Percentiles rank a stretch among this genome's conserved stretches.
Conservation (phyloP, 2,888 invertebrate species). For the Sinelater perroti region DNA sequence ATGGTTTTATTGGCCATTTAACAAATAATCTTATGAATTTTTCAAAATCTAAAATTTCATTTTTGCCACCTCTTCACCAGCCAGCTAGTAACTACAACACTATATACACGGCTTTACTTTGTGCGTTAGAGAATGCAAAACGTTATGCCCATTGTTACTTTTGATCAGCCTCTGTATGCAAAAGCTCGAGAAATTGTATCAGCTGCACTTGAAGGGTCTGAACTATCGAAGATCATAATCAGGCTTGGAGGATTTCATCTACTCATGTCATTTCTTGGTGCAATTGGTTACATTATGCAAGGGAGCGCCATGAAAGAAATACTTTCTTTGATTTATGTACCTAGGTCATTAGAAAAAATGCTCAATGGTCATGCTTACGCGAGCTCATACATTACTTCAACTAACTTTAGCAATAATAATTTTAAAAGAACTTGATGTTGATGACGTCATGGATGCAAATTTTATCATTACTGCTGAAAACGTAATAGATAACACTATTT, state of each 20-base stretch:
- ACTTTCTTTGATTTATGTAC: slow-evolving; percentile 40
- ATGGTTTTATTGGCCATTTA: slow-evolving; percentile 43
- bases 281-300: slow-evolving; percentile 55
- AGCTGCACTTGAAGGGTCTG: slow-evolving; percentile 40
- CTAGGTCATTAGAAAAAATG: slow-evolving; percentile 46
- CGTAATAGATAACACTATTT: too few relatives aligned
- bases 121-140: slow-evolving; percentile 13
- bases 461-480: too few relatives aligned
- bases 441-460: too few relatives aligned
- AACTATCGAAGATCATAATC: slow-evolving; percentile 49
- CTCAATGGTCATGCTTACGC: too few relatives aligned
- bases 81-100: slow-evolving; percentile 31
- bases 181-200: slow-evolving; percentile 48
- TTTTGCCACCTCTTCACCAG: slow-evolving; percentile 35
- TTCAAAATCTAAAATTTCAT: slow-evolving; percentile 11
- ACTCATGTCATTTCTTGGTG: slow-evolving; percentile 55
- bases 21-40: slow-evolving; percentile 18
- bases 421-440: too few relatives aligned
- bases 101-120: slow-evolving; percentile 1
- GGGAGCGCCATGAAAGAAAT: slow-evolving; percentile 55
- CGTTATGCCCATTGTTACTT: slow-evolving; percentile 43
- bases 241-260: slow-evolving; percentile 45
- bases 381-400: too few relatives aligned
- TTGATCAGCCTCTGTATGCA: slow-evolving; percentile 46
- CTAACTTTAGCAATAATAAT: too few relatives aligned